These are phyloP conservation scores for Columba guinea DNA, from an alignment of 2,797 vertebrate species.

Conservation along the genomic window DNA sequence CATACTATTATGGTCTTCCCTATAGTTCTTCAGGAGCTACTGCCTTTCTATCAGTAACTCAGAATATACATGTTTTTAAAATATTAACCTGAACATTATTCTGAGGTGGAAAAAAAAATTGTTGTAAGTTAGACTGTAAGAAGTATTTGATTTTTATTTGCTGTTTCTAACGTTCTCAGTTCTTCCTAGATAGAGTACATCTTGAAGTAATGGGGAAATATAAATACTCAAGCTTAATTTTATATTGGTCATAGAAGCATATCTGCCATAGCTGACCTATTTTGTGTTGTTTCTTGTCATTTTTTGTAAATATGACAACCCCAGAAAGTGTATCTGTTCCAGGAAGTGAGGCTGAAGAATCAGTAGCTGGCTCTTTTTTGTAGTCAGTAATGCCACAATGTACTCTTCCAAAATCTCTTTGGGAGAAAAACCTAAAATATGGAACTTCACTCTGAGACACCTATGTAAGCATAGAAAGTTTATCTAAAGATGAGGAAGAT, in stretches of 20 bases:
- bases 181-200: neutral
- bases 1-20: neutral
- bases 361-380: neutral
- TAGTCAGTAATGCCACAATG: neutral
- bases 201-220: neutral
- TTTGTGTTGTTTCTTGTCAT: neutral
- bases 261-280: neutral
- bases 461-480: neutral
- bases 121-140: neutral
- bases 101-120: neutral
- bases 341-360: neutral
- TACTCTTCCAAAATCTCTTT: neutral
- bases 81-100: neutral
- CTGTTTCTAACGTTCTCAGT: neutral
- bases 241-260: neutral
- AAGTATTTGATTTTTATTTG: neutral
- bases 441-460: neutral
- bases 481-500: neutral
- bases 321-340: neutral
- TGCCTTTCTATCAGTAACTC: neutral
- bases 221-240: neutral
- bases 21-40: neutral
- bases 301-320: neutral
- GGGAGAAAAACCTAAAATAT: neutral
- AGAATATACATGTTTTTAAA: neutral